Conservation (phyloP, 2,797 vertebrate species). For the Anguilla megastoma region DNA sequence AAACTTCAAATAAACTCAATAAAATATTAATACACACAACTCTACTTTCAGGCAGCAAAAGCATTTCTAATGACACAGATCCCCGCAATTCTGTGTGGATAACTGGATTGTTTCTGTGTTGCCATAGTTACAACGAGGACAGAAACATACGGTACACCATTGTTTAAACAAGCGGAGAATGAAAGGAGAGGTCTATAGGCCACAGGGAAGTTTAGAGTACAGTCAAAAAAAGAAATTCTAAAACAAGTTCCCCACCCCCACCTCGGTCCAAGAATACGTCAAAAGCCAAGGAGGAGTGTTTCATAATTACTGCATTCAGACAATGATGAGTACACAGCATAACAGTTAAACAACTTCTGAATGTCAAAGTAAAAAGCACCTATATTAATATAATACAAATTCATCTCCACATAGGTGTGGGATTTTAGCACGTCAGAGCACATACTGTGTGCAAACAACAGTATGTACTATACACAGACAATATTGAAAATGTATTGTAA, state of each 20-base stretch:
- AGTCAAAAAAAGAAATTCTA: constrained; percentile 46
- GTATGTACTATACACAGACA: neutral
- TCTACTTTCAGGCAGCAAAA: constrained; percentile 25
- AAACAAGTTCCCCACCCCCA: constrained; percentile 36
- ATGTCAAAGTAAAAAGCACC: constrained; percentile 16
- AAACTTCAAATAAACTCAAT: constrained; percentile 19
- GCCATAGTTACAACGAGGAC: neutral
- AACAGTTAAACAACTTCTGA: neutral
- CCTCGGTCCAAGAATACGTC: constrained; percentile 42
- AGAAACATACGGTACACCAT: neutral
- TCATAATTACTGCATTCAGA: constrained; percentile 34
- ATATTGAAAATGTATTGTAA: neutral
- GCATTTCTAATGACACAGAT: constrained; percentile 26
- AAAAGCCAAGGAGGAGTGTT: constrained; percentile 16
- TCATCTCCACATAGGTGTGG: neutral
- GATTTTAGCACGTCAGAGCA: neutral
- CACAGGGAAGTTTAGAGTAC: constrained; percentile 43
- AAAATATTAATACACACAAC: constrained; percentile 16
- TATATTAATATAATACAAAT: neutral
- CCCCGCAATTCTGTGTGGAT: constrained; percentile 10
- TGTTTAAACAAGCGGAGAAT: constrained; percentile 14
- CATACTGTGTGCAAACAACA: neutral
- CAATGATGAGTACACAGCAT: neutral
- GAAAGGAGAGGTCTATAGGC: constrained; percentile 29
- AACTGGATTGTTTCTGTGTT: constrained; percentile 40